Conservation (phyloP, 1,140 invertebrate genomes). For the Triops longicaudatus region DNA sequence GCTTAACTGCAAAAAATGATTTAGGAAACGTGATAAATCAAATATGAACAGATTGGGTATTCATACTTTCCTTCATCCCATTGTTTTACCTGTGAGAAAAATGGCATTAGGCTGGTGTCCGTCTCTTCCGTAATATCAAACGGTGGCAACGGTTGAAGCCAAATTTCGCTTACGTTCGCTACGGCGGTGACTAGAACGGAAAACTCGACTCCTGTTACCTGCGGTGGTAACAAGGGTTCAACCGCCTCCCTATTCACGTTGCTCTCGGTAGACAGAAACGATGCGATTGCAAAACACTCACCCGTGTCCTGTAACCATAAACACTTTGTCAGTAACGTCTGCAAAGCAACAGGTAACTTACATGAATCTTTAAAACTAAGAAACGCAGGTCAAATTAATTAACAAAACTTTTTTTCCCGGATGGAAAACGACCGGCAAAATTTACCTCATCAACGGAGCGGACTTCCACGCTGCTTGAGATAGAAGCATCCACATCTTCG, state of each 20-base stretch:
- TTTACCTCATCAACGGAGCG: not conserved
- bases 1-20: not conserved
- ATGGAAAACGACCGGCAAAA: not conserved
- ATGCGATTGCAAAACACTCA: not conserved
- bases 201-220: not conserved
- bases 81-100: not conserved
- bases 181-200: not conserved
- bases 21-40: not conserved
- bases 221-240: not conserved
- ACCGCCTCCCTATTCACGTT: not conserved
- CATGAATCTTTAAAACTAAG: too few relatives aligned
- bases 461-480: not conserved
- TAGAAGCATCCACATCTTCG: not conserved
- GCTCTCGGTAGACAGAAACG: not conserved
- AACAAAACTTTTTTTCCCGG: not conserved
- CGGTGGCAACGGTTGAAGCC: not conserved
- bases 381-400: not conserved
- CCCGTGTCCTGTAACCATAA: not conserved
- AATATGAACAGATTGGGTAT: not conserved
- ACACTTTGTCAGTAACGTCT: not conserved
- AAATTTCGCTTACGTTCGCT: not conserved
- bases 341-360: too few relatives aligned
- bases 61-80: not conserved
- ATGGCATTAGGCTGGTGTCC: not conserved
- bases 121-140: not conserved